A percentile compares a stretch with the other conserved stretches of the same genome.
Evolutionary conservation across 2,113 vertebrate species (phyloP).

Genomic region (Rhineura floridana): DNA sequence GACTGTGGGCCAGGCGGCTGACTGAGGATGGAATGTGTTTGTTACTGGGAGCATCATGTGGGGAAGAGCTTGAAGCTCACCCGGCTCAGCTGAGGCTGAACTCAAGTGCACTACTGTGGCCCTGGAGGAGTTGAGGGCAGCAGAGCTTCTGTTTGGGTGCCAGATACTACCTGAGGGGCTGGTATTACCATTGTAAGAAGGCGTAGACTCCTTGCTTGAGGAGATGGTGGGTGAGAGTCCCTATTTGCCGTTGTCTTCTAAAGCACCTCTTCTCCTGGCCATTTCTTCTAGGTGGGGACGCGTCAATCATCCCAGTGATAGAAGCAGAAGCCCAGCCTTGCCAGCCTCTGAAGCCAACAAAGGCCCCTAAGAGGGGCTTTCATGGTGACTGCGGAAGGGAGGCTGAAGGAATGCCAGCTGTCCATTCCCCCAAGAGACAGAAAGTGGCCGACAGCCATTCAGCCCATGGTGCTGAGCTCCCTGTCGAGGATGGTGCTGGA

Average conservation of each 20-base stretch:
- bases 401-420: constrained; percentile 22
- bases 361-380: constrained; percentile 40
- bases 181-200: background rate
- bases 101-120: background rate
- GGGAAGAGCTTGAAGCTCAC: too few species aligned
- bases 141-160: background rate
- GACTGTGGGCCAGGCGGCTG: too few species aligned
- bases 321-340: constrained; percentile 75
- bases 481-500: background rate
- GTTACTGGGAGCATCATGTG: too few species aligned
- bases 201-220: too few species aligned
- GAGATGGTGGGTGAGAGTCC: background rate
- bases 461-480: background rate
- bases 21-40: background rate
- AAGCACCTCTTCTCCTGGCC: background rate
- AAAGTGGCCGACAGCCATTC: constrained; percentile 25
- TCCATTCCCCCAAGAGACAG: constrained; percentile 59
- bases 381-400: constrained; percentile 47
- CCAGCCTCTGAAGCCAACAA: constrained; percentile 43
- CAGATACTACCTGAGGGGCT: background rate
- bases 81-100: background rate
- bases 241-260: background rate
- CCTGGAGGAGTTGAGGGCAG: background rate
- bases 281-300: constrained; percentile 88
- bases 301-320: constrained; percentile 89